A percentile compares a stretch with the other conserved stretches of the same genome.
Evolutionary conservation across 1,140 invertebrate species (phyloP).

Genomic region (Agraylea sexmaculata): DNA sequence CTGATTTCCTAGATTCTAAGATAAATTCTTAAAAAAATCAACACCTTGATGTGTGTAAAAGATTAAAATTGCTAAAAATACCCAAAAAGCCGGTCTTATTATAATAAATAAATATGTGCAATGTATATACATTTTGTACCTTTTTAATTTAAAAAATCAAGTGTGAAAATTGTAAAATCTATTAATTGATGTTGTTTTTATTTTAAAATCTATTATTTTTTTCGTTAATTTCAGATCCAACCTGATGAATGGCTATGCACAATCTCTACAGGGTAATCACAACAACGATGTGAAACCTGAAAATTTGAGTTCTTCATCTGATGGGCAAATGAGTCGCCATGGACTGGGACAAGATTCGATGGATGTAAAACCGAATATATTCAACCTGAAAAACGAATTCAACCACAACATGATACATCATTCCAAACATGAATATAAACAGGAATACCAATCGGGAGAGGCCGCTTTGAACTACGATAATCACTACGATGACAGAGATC

Average conservation of each 20-base stretch:
- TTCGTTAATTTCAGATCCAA: conserved; percentile 29
- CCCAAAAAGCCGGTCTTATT: too few species aligned
- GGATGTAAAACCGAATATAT: conserved; percentile 39
- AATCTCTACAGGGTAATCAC: conserved; percentile 26
- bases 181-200: too few species aligned
- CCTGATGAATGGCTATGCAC: conserved; percentile 37
- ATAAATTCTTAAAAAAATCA: too few species aligned
- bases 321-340: conserved; percentile 14
- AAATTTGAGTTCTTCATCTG: conserved; percentile 28
- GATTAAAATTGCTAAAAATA: too few species aligned
- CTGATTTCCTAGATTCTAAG: too few species aligned
- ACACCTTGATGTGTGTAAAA: too few species aligned
- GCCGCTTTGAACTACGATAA: conserved; percentile 21
- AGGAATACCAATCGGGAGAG: conserved; percentile 23
- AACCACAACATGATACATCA: conserved; percentile 30
- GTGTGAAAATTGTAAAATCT: too few species aligned
- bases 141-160: too few species aligned
- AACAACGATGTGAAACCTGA: conserved; percentile 38
- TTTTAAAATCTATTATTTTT: too few species aligned
- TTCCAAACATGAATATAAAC: conserved; percentile 16
- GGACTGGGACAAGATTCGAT: conserved; percentile 26
- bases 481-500: conserved; percentile 7
- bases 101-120: too few species aligned
- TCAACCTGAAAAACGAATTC: conserved; percentile 37
- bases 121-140: too few species aligned